Base-by-base conservation (phyloP, 2,888 invertebrate genomes). In the Coenonympha arcania region DNA sequence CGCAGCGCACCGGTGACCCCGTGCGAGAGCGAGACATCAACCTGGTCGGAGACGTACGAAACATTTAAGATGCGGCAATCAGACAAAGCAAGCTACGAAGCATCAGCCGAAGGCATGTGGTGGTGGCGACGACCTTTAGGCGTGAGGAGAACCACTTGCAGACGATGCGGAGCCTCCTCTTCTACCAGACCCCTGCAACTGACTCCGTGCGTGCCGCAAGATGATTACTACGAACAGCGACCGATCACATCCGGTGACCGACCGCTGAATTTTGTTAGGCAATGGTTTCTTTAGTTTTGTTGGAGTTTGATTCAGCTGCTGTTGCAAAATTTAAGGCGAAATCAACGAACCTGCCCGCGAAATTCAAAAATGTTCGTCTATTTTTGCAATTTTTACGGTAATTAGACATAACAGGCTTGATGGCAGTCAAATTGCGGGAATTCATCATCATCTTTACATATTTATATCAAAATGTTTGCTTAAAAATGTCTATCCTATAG, bases 1-100 rank as follows among this genome's bases (percentile, higher is more conserved):
- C 74, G 73, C 54, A 85, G 84, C 58, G 85, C 84, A 3, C 85
- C 85, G 11, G 82, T 83, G 3, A 85, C 85, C 8, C 85, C 85
- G n/a, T 80, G 84, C 63, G 84, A 85, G 52, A 80, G 76, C 60
- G 83, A 79, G 56, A 68, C 71, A 42, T 73, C 80, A 2, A 73
- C 73, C 2, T 82, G 82, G 82, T 76, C 80, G 1, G 76, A 73
- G 36, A 40, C 50, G 1, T 45, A 45, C 22, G 44, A 50, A 65
- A 19, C n/a, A 13, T 42, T 42, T 13, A 31, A 34, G 41, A 11
- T 39, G 18, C 33, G 22, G 68, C 49, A 74, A 65, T 68, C 71
- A 54, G 73, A 72, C 49, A 76, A 73, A 58, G 68, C 64, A 24
- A 63, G 61, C 42, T 72, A 76, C 34, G 73, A 77, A 51, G 60